phyloP scores from a whole-genome alignment of 2,888 invertebrate species.

The Seira sanloemensis region DNA sequence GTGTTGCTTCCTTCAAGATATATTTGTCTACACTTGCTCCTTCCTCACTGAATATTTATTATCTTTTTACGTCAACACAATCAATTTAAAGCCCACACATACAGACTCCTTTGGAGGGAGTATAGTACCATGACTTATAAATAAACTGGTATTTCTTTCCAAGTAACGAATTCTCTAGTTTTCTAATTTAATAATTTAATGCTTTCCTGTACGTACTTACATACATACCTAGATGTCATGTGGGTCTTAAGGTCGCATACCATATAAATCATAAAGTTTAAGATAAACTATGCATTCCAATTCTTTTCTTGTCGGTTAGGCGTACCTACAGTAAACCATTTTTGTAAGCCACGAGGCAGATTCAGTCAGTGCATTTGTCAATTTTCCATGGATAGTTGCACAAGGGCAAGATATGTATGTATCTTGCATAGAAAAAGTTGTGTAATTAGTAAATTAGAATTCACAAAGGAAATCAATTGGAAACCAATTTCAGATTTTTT shows the following conservation, averaged over 20 bases:
- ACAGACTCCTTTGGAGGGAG: not conserved
- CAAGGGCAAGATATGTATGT: not conserved
- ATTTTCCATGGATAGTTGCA: not conserved
- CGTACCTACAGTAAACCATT: no score
- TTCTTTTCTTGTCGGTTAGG: no score
- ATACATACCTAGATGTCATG: no score
- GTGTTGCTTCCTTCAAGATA: slow-evolving; percentile 1
- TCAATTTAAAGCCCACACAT: slow-evolving; percentile 56
- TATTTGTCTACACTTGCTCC: slow-evolving; percentile 37
- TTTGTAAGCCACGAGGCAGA: no score
- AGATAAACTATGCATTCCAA: no score
- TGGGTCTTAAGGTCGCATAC: no score
- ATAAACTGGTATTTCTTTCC: slow-evolving; percentile 22
- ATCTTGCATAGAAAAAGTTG: not conserved
- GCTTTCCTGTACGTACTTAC: no score
- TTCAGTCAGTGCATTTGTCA: no score
- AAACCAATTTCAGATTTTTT: not conserved
- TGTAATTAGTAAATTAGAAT: not conserved
- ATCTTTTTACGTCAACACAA: slow-evolving; percentile 56
- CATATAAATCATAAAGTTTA: no score
- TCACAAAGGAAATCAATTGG: not conserved
- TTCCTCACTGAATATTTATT: slow-evolving; percentile 54
- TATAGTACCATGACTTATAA: slow-evolving; percentile 24
- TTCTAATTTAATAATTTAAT: no score
- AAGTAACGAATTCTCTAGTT: not conserved